Evolutionary conservation across 2,113 vertebrate genomes (phyloP), one percentile per base, ranked within the genome.

Genomic region (Alligator sinensis): DNA sequence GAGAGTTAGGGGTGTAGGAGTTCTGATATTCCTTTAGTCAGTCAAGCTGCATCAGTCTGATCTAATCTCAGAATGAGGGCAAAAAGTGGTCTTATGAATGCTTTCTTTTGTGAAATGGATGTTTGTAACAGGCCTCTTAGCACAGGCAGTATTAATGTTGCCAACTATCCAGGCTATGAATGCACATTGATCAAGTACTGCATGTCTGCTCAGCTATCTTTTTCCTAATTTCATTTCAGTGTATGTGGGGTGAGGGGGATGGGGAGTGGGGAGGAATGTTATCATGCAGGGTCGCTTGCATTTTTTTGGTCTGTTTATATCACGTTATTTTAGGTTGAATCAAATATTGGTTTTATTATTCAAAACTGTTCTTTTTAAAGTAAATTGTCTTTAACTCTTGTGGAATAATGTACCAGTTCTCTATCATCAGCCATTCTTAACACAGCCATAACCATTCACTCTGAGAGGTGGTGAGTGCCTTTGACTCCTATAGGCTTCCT

Each of bases 341-440:
- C 84, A 94, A 81, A 95, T 87, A 82, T 92, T 94, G 93, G 89
- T 88, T 76, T 92, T 93, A 87, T 91, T 78, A 4, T 70, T 27
- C 47, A 38, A 77, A 58, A 34, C 90, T 21, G 9, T 59, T 54
- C 89, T 95, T 91, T 88, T 66, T 93, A 82, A 94, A 95, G 27
- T 87, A 86, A 87, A 64, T 81, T 84, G 66, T 47, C 77, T 70
- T 91, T 18, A 2, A 80, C 86, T 60, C 4, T 2, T 78, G 70
- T 80, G 87, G 87, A 91, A 59, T 75, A 68, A 64, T 0, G 22
- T 12, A 34, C 90, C 90, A 61, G 87, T 84, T 81, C 0, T 68
- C n/a, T 30, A 6, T 34, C 59, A 57, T 22, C 77, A 79, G 54
- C 89, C 13, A 14, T 60, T 34, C 24, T 62, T 62, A 86, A 28